Conservation (phyloP, 2,797 vertebrate species). For the Percopsis omiscomaycus region DNA sequence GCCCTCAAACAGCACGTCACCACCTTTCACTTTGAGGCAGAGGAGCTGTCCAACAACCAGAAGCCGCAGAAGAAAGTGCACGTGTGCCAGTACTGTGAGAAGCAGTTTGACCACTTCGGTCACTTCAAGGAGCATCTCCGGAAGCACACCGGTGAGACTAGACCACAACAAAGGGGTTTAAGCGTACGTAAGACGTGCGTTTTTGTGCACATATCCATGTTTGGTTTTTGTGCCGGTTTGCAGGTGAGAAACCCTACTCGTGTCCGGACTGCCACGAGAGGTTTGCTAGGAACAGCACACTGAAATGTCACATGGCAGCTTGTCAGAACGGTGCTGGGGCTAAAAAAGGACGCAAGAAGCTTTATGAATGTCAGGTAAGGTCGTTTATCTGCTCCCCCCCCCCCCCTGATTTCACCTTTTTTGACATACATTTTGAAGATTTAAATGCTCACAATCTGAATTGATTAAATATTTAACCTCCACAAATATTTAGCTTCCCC, state of each 20-base stretch:
- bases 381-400: too few relatives aligned
- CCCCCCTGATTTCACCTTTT: too few relatives aligned
- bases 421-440: too few relatives aligned
- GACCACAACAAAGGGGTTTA: neutral
- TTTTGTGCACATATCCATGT: neutral
- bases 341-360: conserved; percentile 97
- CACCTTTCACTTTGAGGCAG: conserved; percentile 90
- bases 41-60: conserved; percentile 87
- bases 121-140: conserved; percentile 98
- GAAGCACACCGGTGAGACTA: conserved; percentile 91
- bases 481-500: too few relatives aligned
- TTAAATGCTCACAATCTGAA: too few relatives aligned
- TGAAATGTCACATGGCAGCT: conserved; percentile 96
- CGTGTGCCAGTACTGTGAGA: conserved; percentile 94
- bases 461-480: too few relatives aligned
- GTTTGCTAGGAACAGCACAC: conserved; percentile 95
- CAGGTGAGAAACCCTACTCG: conserved; percentile 97
- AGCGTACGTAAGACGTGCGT: neutral
- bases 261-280: conserved; percentile 96
- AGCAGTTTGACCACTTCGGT: conserved; percentile 98
- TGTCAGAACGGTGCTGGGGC: conserved; percentile 95
- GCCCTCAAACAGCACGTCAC: conserved; percentile 93
- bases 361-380: conserved; percentile 96
- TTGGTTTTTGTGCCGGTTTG: conserved; percentile 29
- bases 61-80: conserved; percentile 95